Percentiles rank a stretch among this genome's conserved stretches.
Evolutionary conservation across 1,140 invertebrate genomes (phyloP).

Genomic region (Lordiphosa clarofinis): DNA sequence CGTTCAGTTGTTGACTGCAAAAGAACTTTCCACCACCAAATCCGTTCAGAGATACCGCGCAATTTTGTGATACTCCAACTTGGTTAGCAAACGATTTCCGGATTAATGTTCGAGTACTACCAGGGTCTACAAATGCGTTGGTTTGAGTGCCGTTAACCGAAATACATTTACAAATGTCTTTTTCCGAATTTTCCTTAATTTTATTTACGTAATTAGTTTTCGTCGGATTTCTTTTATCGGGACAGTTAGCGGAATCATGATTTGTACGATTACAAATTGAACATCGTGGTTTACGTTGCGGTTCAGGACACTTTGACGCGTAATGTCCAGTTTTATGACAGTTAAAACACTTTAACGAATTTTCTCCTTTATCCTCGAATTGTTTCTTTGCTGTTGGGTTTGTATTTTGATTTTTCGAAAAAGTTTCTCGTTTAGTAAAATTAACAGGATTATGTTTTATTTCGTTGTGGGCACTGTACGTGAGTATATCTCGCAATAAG

Average conservation of each 20-base stretch:
- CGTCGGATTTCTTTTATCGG: neutral
- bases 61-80: neutral
- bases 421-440: neutral
- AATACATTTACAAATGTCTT: neutral
- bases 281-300: conserved; percentile 4
- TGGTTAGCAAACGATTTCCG: conserved; percentile 3
- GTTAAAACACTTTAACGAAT: too few species aligned
- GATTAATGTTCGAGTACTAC: neutral
- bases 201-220: neutral
- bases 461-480: neutral
- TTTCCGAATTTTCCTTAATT: too few species aligned
- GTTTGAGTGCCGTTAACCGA: too few species aligned
- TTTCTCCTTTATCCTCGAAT: too few species aligned
- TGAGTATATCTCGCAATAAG: neutral
- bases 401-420: too few species aligned
- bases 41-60: conserved; percentile 8
- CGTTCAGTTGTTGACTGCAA: neutral
- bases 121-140: too few species aligned
- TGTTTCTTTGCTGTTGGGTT: too few species aligned
- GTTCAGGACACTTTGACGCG: neutral
- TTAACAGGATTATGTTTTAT: neutral
- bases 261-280: neutral
- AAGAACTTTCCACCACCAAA: conserved; percentile 13
- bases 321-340: too few species aligned
- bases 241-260: neutral